These are phyloP conservation scores for Macrobrachium rosenbergii DNA, from an alignment of 1,140 invertebrate species.

Conservation along the genomic window DNA sequence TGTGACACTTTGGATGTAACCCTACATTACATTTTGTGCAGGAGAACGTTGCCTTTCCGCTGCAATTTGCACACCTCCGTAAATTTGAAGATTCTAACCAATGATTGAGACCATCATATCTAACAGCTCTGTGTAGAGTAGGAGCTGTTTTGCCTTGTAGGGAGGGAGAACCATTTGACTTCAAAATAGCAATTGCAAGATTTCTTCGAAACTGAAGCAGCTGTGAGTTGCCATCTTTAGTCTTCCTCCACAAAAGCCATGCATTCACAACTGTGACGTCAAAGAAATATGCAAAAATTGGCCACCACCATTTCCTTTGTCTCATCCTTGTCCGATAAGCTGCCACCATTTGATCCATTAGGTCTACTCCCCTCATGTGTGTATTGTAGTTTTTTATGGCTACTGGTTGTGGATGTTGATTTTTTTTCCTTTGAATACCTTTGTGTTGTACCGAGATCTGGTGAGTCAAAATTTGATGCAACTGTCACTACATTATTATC, in stretches of 20 bases:
- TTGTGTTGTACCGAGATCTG: constrained; percentile 6
- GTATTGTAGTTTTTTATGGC: constrained; percentile 13
- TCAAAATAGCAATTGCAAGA: constrained; percentile 5
- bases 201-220: neutral
- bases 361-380: neutral
- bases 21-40: too few species aligned
- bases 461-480: too few species aligned
- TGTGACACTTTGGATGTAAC: too few species aligned
- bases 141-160: constrained; percentile 4
- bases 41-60: too few species aligned
- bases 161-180: neutral
- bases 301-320: constrained; percentile 14
- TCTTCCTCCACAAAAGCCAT: too few species aligned
- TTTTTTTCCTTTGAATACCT: constrained; percentile 11
- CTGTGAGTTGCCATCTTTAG: neutral
- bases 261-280: constrained; percentile 23
- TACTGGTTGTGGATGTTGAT: constrained; percentile 2
- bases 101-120: too few species aligned
- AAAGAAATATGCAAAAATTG: constrained; percentile 3
- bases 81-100: too few species aligned
- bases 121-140: neutral
- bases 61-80: too few species aligned
- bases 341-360: constrained; percentile 1
- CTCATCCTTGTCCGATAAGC: neutral
- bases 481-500: constrained; percentile 16